Conservation (phyloP, 2,888 invertebrate species). For the Theristus sp. region DNA sequence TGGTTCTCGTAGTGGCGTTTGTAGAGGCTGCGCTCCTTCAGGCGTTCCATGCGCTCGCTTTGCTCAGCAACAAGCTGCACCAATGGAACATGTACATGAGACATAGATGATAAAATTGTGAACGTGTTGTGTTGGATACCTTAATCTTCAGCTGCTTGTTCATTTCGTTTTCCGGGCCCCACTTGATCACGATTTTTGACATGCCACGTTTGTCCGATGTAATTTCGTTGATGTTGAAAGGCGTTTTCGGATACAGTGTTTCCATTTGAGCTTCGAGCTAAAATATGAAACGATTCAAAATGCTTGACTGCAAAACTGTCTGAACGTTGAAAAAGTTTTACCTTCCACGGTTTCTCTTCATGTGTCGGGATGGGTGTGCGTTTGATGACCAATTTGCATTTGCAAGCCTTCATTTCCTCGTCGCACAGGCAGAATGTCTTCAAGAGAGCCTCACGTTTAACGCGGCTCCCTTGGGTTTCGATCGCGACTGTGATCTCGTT, state of each 20-base stretch:
- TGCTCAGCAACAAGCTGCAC: slow-evolving; percentile 10
- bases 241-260: slow-evolving; percentile 2
- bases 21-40: background rate
- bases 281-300: no score
- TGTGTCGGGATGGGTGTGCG: background rate
- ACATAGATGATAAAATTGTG: background rate
- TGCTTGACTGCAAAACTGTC: background rate
- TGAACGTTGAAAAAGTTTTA: background rate
- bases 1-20: background rate
- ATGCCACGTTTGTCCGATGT: background rate
- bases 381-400: background rate
- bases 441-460: background rate
- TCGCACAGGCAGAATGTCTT: background rate
- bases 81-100: background rate
- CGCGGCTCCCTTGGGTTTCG: background rate
- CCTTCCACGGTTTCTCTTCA: background rate
- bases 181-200: background rate
- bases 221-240: background rate
- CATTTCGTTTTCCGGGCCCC: background rate
- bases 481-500: background rate
- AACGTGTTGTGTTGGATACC: background rate
- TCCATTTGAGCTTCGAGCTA: slow-evolving; percentile 1
- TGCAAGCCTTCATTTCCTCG: background rate
- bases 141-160: slow-evolving; percentile 10
- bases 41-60: background rate